Evolutionary conservation across 2,888 invertebrate genomes (phyloP).

Genomic region (Tiphia femorata): DNA sequence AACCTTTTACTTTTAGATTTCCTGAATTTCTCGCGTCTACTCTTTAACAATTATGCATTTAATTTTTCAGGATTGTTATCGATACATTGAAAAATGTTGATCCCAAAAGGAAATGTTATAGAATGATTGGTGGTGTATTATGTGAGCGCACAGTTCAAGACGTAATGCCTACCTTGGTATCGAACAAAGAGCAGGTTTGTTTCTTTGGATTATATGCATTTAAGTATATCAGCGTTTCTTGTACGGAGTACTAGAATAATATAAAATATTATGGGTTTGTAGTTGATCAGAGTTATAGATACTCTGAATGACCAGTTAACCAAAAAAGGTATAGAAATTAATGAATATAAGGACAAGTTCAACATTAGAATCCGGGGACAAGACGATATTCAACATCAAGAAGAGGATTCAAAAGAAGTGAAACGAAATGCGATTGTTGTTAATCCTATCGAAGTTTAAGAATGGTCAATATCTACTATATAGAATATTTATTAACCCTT

Average conservation of each 20-base stretch:
- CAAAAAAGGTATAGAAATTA: slow-evolving; percentile 90
- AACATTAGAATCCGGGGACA: slow-evolving; percentile 87
- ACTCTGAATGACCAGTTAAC: slow-evolving; percentile 84
- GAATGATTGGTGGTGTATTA: slow-evolving; percentile 93
- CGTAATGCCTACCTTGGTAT: slow-evolving; percentile 85
- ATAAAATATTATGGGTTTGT: slow-evolving; percentile 51
- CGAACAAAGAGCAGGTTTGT: slow-evolving; percentile 80
- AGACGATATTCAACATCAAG: slow-evolving; percentile 70
- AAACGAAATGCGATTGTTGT: slow-evolving; percentile 62
- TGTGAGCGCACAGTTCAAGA: slow-evolving; percentile 94
- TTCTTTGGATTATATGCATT: not conserved
- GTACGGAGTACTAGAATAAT: not conserved
- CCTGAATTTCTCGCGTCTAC: not conserved
- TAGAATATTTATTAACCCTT: too few relatives aligned
- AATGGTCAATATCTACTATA: too few relatives aligned
- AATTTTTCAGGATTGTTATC: slow-evolving; percentile 84
- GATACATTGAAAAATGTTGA: slow-evolving; percentile 91
- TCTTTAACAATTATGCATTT: not conserved
- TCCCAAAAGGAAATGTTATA: slow-evolving; percentile 88
- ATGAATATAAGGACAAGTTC: slow-evolving; percentile 91
- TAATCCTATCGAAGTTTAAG: slow-evolving; percentile 56
- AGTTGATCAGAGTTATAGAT: slow-evolving; percentile 84
- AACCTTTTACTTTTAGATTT: slow-evolving; percentile 44
- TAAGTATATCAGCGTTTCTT: slow-evolving; percentile 4
- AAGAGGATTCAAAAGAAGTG: slow-evolving; percentile 56